Base-by-base conservation (phyloP, 2,888 invertebrate genomes). In the Coelopa pilipes region DNA sequence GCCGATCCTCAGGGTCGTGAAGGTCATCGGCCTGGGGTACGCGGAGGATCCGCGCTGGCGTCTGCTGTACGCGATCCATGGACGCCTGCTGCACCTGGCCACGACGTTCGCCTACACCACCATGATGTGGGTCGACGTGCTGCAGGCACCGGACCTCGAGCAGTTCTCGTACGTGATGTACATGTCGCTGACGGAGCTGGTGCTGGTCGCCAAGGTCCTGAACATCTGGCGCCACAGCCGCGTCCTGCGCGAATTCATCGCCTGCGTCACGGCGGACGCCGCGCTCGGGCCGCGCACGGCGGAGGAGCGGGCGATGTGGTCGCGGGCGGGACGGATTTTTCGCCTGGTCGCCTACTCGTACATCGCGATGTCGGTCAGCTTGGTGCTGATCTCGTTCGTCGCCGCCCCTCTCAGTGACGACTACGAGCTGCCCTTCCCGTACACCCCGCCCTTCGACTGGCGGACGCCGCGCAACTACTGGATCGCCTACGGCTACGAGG, bases 391-490 rank as follows among this genome's bases (percentile, higher is more conserved):
- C 59, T 67, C 80, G 1, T 78, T 80, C 1, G 77, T 79, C 11
- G 79, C 79, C 17, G 80, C 76, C 7, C 55, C 69, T n/a, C 76
- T 79, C 69, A 59, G 79, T 57, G 72, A 77, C 0, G 60, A 75
- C 0, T 80, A 82, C 17, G 80, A 79, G 5, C 57, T 85, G 63
- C 85, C 87, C 3, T 86, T 82, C 67, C 77, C 79, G 17, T 81
- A 79, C 13, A 86, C 86, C 77, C 79, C 82, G 69, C 86, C 86
- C 9, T 84, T 84, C 57, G 81, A 85, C 66, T 83, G 84, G 82
- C 77, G 74, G 4, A 76, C 77, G n/a, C 73, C 76, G 0, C 60
- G 74, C 1, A 70, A 77, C 0, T 83, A 80, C 66, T 79, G 80
- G 76, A 80, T 78, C 34, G 83, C 82, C 62, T 86, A 81, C 75